Conservation (phyloP, 2,888 invertebrate species). For the Lasioglossum figueresi region DNA sequence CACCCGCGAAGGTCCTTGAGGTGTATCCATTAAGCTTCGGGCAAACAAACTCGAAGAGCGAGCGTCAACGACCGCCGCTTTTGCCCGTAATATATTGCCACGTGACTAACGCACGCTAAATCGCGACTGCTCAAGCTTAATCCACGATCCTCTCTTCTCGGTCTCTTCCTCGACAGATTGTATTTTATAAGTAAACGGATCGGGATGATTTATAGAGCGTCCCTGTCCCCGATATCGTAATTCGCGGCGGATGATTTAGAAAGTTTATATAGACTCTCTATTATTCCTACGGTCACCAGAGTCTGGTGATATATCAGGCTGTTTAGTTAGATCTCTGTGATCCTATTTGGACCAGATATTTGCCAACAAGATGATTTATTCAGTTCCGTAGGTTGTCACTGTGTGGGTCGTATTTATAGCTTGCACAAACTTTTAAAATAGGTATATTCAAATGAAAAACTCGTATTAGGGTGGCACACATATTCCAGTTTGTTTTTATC, state of each 20-base stretch:
- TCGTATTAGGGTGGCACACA: too few species aligned
- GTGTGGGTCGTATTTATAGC: not conserved
- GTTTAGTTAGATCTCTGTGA: not conserved
- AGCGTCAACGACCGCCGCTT: constrained; percentile 75
- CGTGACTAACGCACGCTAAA: constrained; percentile 71
- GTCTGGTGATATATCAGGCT: not conserved
- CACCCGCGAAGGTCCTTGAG: constrained; percentile 72
- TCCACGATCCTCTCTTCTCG: constrained; percentile 23
- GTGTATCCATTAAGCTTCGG: constrained; percentile 78
- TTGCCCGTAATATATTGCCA: constrained; percentile 74
- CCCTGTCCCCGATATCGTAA: constrained; percentile 47
- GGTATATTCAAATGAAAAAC: not conserved
- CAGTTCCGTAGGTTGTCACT: not conserved
- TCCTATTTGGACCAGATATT: not conserved
- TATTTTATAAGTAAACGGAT: constrained; percentile 75
- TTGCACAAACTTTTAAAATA: not conserved
- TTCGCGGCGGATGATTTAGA: constrained; percentile 33
- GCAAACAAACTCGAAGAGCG: constrained; percentile 78
- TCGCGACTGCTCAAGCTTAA: constrained; percentile 52
- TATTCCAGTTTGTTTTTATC: not conserved
- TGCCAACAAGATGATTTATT: not conserved
- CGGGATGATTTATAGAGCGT: constrained; percentile 64
- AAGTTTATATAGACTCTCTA: constrained; percentile 9
- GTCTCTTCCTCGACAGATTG: constrained; percentile 66
- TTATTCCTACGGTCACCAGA: not conserved